Percentiles rank a stretch among this genome's conserved stretches.
These are phyloP conservation scores for Melitaea athalia DNA, from an alignment of 2,888 invertebrate genomes.

Conservation along the genomic window DNA sequence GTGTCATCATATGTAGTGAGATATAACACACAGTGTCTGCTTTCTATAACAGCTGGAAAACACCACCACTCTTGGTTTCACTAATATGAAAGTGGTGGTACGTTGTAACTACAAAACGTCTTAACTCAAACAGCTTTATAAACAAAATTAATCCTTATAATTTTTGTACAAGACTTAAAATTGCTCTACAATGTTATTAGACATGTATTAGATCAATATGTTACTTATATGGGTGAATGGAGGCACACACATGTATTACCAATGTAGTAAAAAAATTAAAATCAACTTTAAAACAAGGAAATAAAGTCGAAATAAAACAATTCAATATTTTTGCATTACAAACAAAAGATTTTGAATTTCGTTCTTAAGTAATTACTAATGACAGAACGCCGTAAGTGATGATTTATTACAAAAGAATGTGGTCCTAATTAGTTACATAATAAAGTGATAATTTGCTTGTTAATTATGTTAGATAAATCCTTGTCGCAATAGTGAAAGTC, in stretches of 20 bases:
- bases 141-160: slow-evolving; percentile 27
- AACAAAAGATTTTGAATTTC: slow-evolving; percentile 37
- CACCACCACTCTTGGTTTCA: slow-evolving; percentile 46
- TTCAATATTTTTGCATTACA: slow-evolving; percentile 15
- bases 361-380: slow-evolving; percentile 36
- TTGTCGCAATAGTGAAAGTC: slow-evolving; percentile 56
- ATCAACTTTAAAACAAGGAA: slow-evolving; percentile 4
- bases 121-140: slow-evolving; percentile 4
- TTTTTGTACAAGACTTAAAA: slow-evolving; percentile 6
- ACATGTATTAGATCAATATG: slow-evolving; percentile 14
- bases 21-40: slow-evolving; percentile 29
- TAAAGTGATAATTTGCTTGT: slow-evolving; percentile 36
- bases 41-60: slow-evolving; percentile 42
- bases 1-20: slow-evolving; percentile 19
- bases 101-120: slow-evolving; percentile 12
- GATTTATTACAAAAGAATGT: slow-evolving; percentile 37
- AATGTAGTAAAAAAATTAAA: slow-evolving; percentile 4
- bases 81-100: slow-evolving; percentile 49
- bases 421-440: slow-evolving; percentile 23
- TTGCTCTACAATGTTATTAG: background rate
- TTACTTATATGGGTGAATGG: slow-evolving; percentile 39
- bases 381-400: slow-evolving; percentile 33
- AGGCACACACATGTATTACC: slow-evolving; percentile 37
- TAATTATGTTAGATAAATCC: slow-evolving; percentile 46
- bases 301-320: slow-evolving; percentile 17